phyloP scores from a whole-genome alignment of 1,140 invertebrate genomes.

The Achroia grisella region DNA sequence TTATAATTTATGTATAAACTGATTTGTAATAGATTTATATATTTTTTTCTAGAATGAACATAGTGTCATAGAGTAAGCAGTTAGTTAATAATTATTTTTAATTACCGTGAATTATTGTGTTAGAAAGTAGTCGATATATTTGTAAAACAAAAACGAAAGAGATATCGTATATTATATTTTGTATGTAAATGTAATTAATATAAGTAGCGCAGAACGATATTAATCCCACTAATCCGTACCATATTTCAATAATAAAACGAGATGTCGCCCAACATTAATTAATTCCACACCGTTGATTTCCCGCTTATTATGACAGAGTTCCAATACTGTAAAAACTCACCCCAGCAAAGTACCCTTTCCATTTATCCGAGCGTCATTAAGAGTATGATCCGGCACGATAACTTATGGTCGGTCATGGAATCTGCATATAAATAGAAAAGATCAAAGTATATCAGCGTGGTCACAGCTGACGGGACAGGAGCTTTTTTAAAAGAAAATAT shows the following conservation, averaged over 20 bases:
- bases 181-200: no score
- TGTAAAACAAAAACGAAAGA: no score
- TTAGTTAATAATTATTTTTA: no score
- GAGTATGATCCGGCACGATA: conserved; percentile 62
- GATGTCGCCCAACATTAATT: conserved; percentile 52
- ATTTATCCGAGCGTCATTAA: conserved; percentile 61
- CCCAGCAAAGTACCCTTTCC: conserved; percentile 48
- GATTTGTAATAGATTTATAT: no score
- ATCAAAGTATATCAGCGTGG: no score
- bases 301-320: conserved; percentile 36
- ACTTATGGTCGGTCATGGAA: conserved; percentile 66
- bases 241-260: conserved; percentile 57
- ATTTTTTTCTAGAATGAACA: no score
- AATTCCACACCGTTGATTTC: conserved; percentile 51
- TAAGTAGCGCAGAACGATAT: conserved; percentile 8
- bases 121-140: no score
- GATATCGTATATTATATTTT: no score
- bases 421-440: conserved; percentile 67
- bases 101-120: no score
- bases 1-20: no score
- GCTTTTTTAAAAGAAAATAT: no score
- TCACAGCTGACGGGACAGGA: neutral
- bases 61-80: no score
- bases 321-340: conserved; percentile 40
- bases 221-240: conserved; percentile 36